phyloP scores from a whole-genome alignment of 2,113 vertebrate species.

The Pelecanoides urinatrix region DNA sequence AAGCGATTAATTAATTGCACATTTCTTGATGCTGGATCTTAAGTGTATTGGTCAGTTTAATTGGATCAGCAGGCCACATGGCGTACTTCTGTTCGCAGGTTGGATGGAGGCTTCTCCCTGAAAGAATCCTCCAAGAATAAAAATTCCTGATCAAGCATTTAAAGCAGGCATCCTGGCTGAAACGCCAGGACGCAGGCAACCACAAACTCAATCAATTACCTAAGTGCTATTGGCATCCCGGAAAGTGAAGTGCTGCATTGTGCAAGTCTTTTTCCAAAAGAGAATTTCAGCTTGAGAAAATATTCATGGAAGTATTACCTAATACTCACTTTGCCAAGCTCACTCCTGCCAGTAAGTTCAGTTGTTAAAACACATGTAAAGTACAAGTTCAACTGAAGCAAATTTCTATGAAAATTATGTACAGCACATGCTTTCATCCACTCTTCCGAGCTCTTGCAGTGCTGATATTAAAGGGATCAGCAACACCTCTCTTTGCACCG shows the following conservation, averaged over 20 bases:
- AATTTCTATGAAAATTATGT: slow-evolving; percentile 49
- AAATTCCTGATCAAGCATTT: slow-evolving; percentile 57
- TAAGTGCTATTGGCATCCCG: not conserved
- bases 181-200: not conserved
- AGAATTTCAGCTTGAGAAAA: not conserved
- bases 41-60: slow-evolving; percentile 37
- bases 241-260: not conserved
- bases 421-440: slow-evolving; percentile 9
- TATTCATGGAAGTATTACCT: slow-evolving; percentile 39
- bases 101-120: slow-evolving; percentile 38
- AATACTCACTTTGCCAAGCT: slow-evolving; percentile 41
- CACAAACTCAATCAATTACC: slow-evolving; percentile 31
- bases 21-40: not conserved
- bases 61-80: slow-evolving; percentile 23
- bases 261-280: slow-evolving; percentile 4
- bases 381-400: slow-evolving; percentile 26
- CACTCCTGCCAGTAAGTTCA: slow-evolving; percentile 15
- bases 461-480: not conserved
- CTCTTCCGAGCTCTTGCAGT: not conserved
- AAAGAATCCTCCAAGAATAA: slow-evolving; percentile 36
- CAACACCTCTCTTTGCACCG: not conserved
- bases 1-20: slow-evolving; percentile 39
- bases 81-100: not conserved
- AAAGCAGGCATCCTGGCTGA: not conserved
- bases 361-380: slow-evolving; percentile 54